Evolutionary conservation across 2,113 vertebrate species (phyloP), one percentile per base, ranked within the genome.

Genomic region (Rhabdomys dilectus): DNA sequence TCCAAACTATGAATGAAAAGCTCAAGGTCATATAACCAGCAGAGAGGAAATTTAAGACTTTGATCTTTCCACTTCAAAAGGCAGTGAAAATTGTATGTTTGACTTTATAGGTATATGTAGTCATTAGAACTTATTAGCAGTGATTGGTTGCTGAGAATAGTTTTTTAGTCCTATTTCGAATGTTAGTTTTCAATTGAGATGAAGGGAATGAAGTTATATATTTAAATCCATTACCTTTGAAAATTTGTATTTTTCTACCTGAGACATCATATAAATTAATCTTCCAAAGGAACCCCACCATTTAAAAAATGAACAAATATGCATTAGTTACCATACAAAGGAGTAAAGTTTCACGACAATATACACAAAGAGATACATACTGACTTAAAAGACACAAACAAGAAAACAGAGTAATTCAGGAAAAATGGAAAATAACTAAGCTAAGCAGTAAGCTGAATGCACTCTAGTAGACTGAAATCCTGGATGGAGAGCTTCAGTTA

Each of bases 241-340:
- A 94, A 91, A 72, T 39, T 31, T 48, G 4, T n/a, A 94, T 56
- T 92, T 97, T 70, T 56, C 72, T 86, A 72, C 76, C 81, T 91
- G 34, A 91, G 45, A 70, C 1, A 60, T 31, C 17, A 88, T 4
- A 88, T 39, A 88, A 60, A 91, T 73, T 73, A 97, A 96, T 42
- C 19, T 17, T 42, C 39, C 76, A 94, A 93, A 26, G 53, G 29
- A 88, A 72, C 77, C 15, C 11, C 17, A 39, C 8, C 5, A 31
- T 81, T 24, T 36, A 34, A 45, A 77, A 82, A 77, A 24, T 29
- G 15, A 64, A n/a, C 70, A 93, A 75, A 78, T 21, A 89, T 1
- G 5, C n/a, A 91, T 9, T 36, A 42, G 84, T 95, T 82, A 91
- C n/a, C 16, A 87, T 64, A 82, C 97, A 86, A 89, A 7, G 80